A percentile compares a stretch with the other conserved stretches of the same genome.
Conservation (phyloP, 2,888 invertebrate genomes). For the Pherbina coryleti region DNA sequence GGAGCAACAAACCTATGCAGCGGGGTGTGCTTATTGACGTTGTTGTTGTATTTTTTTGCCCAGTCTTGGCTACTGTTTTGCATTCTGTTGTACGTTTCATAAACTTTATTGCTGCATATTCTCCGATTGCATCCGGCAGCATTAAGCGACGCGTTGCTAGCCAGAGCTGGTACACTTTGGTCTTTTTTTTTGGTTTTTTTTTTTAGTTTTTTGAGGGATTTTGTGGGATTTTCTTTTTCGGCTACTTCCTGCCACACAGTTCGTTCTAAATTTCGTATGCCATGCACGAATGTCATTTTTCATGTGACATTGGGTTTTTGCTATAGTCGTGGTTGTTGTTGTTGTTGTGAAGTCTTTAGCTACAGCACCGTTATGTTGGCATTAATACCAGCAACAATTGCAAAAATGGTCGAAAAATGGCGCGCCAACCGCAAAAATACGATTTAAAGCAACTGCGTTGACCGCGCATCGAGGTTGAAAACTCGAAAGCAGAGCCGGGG, state of each 20-base stretch:
- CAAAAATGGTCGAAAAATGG: conserved; percentile 6
- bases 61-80: neutral
- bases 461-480: conserved; percentile 18
- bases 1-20: too few species aligned
- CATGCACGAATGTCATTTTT: conserved; percentile 36
- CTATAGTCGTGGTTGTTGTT: neutral
- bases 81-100: conserved; percentile 8
- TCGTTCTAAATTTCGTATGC: conserved; percentile 12
- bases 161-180: neutral
- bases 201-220: neutral
- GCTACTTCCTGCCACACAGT: neutral
- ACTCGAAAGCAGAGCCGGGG: neutral
- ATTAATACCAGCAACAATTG: conserved; percentile 8
- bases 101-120: conserved; percentile 27
- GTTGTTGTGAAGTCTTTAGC: neutral
- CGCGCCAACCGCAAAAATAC: conserved; percentile 17
- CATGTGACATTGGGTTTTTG: conserved; percentile 28
- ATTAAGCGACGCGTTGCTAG: neutral
- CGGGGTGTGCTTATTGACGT: neutral
- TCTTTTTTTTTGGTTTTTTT: neutral
- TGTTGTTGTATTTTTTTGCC: neutral
- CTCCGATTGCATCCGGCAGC: conserved; percentile 10
- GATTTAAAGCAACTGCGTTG: conserved; percentile 11
- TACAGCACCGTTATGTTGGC: neutral
- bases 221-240: neutral